phyloP scores from a whole-genome alignment of 2,797 vertebrate species.

The Champsocephalus esox region DNA sequence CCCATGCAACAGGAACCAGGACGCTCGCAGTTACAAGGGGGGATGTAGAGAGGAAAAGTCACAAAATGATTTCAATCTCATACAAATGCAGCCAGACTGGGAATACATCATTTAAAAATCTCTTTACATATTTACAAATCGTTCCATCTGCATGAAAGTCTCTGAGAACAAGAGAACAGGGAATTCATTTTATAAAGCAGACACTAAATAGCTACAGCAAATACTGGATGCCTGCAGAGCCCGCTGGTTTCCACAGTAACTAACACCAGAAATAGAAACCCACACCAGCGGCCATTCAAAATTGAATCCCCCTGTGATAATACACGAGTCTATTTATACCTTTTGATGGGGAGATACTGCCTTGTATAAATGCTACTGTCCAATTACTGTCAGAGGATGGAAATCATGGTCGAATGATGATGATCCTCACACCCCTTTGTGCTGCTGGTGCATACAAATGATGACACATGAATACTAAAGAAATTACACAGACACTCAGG shows the following conservation, averaged over 20 bases:
- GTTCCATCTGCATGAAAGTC: conserved; percentile 22
- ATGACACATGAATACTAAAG: neutral
- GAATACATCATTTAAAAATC: conserved; percentile 18
- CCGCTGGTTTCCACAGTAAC: conserved; percentile 87
- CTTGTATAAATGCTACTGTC: conserved; percentile 56
- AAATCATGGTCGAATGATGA: conserved; percentile 51
- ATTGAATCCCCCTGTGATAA: conserved; percentile 74
- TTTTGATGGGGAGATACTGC: conserved; percentile 53
- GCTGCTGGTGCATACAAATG: neutral
- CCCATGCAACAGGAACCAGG: conserved; percentile 7
- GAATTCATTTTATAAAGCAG: conserved; percentile 60
- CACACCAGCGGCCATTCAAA: conserved; percentile 78
- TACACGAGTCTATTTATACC: conserved; percentile 78
- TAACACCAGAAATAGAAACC: conserved; percentile 83
- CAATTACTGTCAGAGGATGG: conserved; percentile 63
- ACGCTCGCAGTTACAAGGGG: neutral
- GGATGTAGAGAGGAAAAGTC: neutral
- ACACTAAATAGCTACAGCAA: conserved; percentile 75
- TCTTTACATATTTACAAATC: conserved; percentile 22
- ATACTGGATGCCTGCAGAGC: conserved; percentile 76
- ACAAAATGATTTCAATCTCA: neutral
- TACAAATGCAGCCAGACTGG: neutral
- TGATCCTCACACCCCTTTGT: conserved; percentile 38
- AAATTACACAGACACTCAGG: conserved; percentile 4
- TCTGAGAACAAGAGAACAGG: conserved; percentile 10